Conservation (phyloP, 2,888 invertebrate species). For the Smittia aterrima region DNA sequence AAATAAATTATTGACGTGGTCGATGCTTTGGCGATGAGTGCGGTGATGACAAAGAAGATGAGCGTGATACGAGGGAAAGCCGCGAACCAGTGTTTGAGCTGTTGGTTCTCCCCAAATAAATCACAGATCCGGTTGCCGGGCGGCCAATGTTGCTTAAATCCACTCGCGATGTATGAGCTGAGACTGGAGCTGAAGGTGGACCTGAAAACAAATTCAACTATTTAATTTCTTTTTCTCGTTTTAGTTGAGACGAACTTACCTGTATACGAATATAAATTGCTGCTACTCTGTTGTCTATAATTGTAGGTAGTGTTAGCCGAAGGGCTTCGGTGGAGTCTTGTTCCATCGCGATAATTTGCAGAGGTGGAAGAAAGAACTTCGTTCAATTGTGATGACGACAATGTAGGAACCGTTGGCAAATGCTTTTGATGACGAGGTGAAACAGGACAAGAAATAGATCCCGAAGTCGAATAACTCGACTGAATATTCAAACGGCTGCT, state of each 20-base stretch:
- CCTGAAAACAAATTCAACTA: constrained; percentile 51
- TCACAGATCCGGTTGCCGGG: constrained; percentile 56
- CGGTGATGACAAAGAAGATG: constrained; percentile 27
- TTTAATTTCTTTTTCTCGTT: not conserved
- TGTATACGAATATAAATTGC: constrained; percentile 67
- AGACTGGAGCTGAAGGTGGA: constrained; percentile 64
- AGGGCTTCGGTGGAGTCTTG: constrained; percentile 43
- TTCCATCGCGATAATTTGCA: constrained; percentile 35
- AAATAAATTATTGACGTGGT: constrained; percentile 32
- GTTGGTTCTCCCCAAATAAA: constrained; percentile 56
- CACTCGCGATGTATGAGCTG: constrained; percentile 69
- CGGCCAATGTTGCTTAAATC: constrained; percentile 62
- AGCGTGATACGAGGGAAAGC: constrained; percentile 25
- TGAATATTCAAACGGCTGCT: constrained; percentile 19
- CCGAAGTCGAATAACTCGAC: not conserved
- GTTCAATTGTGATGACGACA: constrained; percentile 49
- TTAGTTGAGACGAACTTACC: constrained; percentile 50
- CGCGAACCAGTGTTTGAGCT: constrained; percentile 15
- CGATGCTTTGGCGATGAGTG: constrained; percentile 29
- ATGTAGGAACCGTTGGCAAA: constrained; percentile 47
- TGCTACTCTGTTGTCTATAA: constrained; percentile 37
- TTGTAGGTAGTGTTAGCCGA: constrained; percentile 43
- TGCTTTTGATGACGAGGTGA: constrained; percentile 52
- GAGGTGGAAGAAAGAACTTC: constrained; percentile 45
- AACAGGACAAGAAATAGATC: constrained; percentile 49